Evolutionary conservation across 2,797 vertebrate genomes (phyloP), one percentile per base, ranked within the genome.

Genomic region (Xerus rutilus): DNA sequence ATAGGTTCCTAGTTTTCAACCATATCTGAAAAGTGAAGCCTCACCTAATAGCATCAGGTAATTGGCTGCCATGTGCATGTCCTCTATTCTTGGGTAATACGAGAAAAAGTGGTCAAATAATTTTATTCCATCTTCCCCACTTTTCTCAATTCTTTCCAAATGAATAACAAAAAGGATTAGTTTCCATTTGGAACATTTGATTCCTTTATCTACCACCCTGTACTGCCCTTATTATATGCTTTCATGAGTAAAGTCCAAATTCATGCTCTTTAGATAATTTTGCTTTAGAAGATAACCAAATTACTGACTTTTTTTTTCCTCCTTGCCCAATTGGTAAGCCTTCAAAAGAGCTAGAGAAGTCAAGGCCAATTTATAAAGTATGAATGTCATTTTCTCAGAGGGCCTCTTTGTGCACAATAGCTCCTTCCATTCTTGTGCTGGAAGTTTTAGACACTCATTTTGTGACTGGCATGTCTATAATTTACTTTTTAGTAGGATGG

Each of bases 11-110:
- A 69, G 92, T 94, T 96, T 86, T 23, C 89, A 94, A 70, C 82
- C 47, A 47, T 96, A 91, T 86, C 93, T 92, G 91, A 93, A 93
- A 86, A 95, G 86, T 86, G 93, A 96, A 96, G 85, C 43, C 74
- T 96, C 89, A 92, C 91, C 72, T 88, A 72, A 85, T 95, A 90
- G 94, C 43, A 92, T 88, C 88, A 96, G 93, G 86, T 86, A 91
- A 94, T 88, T 89, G 95, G 84, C 87, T 77, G n/a, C 78, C 64
- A 30, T 13, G 0, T 94, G 91, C 82, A 91, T 95, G 93, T 93
- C 43, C 73, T 95, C 57, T 74, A 0, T 92, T 95, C 64, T 92
- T 82, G 49, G 15, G 5, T 93, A 94, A 52, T 54, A n/a, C 11
- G 72, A 95, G 64, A 74, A 91, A 57, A 91, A 91, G 96, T 93